Base-by-base conservation (phyloP, 2,888 invertebrate species). In the Clepsis dumicolana region DNA sequence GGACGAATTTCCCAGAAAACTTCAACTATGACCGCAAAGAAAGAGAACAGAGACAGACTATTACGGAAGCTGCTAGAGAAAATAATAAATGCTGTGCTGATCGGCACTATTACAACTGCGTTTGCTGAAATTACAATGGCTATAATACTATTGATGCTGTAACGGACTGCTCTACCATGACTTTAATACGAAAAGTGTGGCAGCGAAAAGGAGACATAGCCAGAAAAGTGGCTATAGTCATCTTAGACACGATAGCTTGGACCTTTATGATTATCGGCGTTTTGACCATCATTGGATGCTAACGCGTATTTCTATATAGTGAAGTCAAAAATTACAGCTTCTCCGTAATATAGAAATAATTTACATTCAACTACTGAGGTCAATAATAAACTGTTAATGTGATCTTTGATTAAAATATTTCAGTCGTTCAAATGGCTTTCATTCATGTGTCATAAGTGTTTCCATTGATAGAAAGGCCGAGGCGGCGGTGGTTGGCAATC, bases 51-150 rank as follows among this genome's bases (percentile, higher is more conserved):
- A 56, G 14, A 35, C 4, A 5, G 12, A 56, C 4, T 35, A 7
- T 7, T 35, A 1, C 56, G 56, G 7, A 56, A 14, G 21, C 12
- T 35, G 21, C 21, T 56, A 10, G 86, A 89, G 72, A 83, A 79
- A 69, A 53, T 86, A 14, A 74, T 90, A 57, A 85, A 86, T 70
- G 79, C 78, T 10, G 85, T 86, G 64, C 71, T 92, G 7, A 67
- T 89, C 1, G 80, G 85, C 1, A 88, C 89, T 0, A 80, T 90
- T 52, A 82, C 88, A 10, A 74, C 90, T 41, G 86, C 90, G 1
- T 84, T 87, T 68, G 83, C 83, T 54, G 90, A 91, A 76, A 85
- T 90, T 48, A 76, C 84, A 41, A 70, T 90, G 70, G 85, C 87
- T 0, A 38, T 89, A 41, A 24, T 89, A 56, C 54, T 91, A 44